phyloP scores from a whole-genome alignment of 2,113 vertebrate species.

The Mesoclemmys tuberculata region DNA sequence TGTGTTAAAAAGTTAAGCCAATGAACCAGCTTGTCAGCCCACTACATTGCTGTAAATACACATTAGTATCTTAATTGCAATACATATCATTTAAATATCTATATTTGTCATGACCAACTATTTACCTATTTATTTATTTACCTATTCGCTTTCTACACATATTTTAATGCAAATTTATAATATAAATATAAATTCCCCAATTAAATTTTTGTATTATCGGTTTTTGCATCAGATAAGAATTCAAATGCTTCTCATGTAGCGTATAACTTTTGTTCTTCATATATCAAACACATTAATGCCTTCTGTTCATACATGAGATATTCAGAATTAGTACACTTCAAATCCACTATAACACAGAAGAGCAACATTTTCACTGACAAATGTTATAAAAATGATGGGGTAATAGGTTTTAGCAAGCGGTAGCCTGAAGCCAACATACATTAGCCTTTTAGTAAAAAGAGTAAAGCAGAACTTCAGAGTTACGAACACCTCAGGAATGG shows the following conservation, averaged over 20 bases:
- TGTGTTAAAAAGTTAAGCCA: no score
- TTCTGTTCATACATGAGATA: constrained; percentile 33
- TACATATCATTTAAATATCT: no score
- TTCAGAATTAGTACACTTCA: not conserved
- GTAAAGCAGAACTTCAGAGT: no score
- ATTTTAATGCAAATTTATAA: no score
- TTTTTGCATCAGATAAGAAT: not conserved
- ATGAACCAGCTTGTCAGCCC: no score
- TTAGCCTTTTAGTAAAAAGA: no score
- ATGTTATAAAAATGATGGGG: not conserved
- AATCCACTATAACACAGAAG: not conserved
- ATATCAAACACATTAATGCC: not conserved
- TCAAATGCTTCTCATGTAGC: not conserved
- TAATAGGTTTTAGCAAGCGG: not conserved
- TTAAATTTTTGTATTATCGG: not conserved
- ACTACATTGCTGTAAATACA: no score
- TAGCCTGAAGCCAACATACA: not conserved
- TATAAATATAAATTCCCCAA: not conserved
- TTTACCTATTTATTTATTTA: no score
- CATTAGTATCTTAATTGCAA: no score
- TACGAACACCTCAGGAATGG: no score
- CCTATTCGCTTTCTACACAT: no score
- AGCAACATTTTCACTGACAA: not conserved
- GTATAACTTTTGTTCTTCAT: constrained; percentile 30
- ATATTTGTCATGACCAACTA: no score